A percentile compares a stretch with the other conserved stretches of the same genome.
Conservation (phyloP, 1,140 invertebrate species). For the Drosophila lacertosa region DNA sequence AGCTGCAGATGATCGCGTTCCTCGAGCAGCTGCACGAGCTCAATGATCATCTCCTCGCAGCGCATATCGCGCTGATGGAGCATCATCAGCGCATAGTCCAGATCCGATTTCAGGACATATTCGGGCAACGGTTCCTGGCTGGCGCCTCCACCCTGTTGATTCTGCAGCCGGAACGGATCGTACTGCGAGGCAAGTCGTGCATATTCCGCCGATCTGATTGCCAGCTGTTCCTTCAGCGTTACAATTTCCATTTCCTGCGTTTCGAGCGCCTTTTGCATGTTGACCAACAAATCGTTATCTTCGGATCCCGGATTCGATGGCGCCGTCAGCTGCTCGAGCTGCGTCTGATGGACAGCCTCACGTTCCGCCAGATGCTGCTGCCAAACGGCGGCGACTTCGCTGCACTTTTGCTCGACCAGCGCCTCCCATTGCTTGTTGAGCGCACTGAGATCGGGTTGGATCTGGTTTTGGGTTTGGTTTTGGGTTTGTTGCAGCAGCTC, state of each 20-base stretch:
- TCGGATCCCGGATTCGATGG: no score
- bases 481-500: constrained; percentile 53
- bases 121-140: constrained; percentile 36
- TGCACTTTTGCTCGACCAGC: constrained; percentile 87
- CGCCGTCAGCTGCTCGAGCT: constrained; percentile 45
- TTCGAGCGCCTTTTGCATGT: constrained; percentile 86
- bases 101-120: constrained; percentile 86
- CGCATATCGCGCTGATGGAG: constrained; percentile 94
- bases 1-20: constrained; percentile 93
- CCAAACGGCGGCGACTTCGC: constrained; percentile 88
- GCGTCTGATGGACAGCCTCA: constrained; percentile 86
- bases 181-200: constrained; percentile 81
- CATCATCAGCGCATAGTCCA: constrained; percentile 93
- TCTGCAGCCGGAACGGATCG: constrained; percentile 80
- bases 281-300: constrained; percentile 45
- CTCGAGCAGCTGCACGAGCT: constrained; percentile 92
- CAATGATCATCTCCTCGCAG: constrained; percentile 94
- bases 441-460: constrained; percentile 30
- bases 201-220: constrained; percentile 84
- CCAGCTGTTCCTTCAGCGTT: constrained; percentile 87
- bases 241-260: constrained; percentile 89
- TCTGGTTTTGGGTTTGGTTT: constrained; percentile 69
- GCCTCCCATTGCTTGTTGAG: constrained; percentile 84
- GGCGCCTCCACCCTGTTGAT: constrained; percentile 28
- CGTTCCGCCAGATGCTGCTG: constrained; percentile 87